Evolutionary conservation across 2,888 invertebrate genomes (phyloP).

Genomic region (Trachelus tabidus): DNA sequence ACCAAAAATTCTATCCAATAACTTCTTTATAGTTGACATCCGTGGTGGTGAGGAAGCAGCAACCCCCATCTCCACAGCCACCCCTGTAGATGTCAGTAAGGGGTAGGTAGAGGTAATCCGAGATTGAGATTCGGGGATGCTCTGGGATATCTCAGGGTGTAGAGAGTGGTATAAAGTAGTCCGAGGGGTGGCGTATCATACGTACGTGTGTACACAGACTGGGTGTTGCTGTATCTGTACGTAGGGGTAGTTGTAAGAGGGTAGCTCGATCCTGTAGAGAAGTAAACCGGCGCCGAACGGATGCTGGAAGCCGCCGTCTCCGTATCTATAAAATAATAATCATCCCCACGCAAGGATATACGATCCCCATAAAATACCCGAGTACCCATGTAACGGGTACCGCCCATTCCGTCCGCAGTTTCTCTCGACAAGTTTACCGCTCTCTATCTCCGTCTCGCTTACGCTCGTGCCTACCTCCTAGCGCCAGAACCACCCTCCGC

Average conservation of each 20-base stretch:
- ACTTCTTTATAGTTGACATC: conserved; percentile 41
- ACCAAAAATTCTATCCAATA: conserved; percentile 42
- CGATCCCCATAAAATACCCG: conserved; percentile 50
- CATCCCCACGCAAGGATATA: conserved; percentile 44
- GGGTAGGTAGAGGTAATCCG: conserved; percentile 30
- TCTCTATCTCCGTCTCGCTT: conserved; percentile 3
- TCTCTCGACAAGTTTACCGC: background rate
- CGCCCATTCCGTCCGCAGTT: background rate
- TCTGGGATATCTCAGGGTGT: conserved; percentile 16
- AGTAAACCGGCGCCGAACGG: background rate
- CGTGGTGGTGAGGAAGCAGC: background rate
- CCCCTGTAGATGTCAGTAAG: background rate
- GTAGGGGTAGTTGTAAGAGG: background rate
- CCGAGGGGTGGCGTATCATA: background rate
- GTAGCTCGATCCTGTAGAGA: background rate
- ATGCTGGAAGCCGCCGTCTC: conserved; percentile 15
- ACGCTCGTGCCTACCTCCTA: conserved; percentile 19
- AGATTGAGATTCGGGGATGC: conserved; percentile 37
- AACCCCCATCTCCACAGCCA: background rate
- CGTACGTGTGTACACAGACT: background rate
- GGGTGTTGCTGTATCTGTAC: background rate
- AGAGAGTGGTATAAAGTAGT: background rate
- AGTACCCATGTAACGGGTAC: conserved; percentile 35
- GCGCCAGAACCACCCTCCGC: conserved; percentile 16
- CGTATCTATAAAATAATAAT: conserved; percentile 47